phyloP scores from a whole-genome alignment of 2,797 vertebrate species.

The Argentina silus region DNA sequence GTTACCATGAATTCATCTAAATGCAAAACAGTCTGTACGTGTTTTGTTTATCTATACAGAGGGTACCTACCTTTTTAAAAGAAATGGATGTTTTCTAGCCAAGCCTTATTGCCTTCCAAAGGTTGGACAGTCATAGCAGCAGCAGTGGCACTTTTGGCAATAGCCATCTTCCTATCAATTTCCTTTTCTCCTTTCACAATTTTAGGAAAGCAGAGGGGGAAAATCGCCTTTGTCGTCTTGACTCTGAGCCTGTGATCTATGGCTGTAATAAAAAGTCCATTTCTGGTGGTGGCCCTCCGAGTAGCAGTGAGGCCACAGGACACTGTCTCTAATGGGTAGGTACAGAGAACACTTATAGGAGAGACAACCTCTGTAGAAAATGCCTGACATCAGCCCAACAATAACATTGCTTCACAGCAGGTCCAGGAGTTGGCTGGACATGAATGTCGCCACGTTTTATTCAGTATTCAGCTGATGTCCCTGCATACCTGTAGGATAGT shows the following conservation, averaged over 20 bases:
- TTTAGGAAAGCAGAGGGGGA: background rate
- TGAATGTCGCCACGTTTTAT: background rate
- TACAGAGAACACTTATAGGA: background rate
- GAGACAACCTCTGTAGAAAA: background rate
- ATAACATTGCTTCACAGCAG: background rate
- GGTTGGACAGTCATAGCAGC: background rate
- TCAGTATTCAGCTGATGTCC: background rate
- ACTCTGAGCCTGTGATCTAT: constrained; percentile 24
- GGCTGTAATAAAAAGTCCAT: constrained; percentile 22
- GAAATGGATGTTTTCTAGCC: background rate
- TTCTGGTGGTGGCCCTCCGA: constrained; percentile 8
- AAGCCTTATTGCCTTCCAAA: too few species aligned
- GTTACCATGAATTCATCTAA: constrained; percentile 1
- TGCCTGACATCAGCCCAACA: background rate
- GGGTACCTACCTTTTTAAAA: too few species aligned
- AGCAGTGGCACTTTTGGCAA: background rate
- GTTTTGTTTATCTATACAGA: background rate
- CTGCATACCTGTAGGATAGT: background rate
- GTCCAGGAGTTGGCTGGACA: background rate
- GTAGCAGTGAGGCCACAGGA: constrained; percentile 10
- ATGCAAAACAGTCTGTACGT: constrained; percentile 3
- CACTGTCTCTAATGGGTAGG: background rate
- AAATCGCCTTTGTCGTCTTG: constrained; percentile 4
- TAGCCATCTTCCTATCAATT: background rate
- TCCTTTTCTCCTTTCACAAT: background rate